phyloP scores from a whole-genome alignment of 1,140 invertebrate genomes.

The Trigoniulus corallinus region DNA sequence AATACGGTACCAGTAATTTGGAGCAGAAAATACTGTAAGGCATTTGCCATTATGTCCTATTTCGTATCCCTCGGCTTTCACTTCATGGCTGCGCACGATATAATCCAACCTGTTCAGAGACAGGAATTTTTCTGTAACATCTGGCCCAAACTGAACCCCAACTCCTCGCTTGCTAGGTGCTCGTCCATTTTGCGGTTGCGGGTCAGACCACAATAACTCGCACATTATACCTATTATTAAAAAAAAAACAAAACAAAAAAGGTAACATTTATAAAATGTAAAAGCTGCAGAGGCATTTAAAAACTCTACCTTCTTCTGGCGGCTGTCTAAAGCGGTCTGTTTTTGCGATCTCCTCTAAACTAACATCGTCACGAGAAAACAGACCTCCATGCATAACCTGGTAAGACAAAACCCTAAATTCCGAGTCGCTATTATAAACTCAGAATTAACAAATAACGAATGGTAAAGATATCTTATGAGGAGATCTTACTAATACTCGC shows the following conservation, averaged over 20 bases:
- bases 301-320: conserved; percentile 88
- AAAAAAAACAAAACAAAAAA: background rate
- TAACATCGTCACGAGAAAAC: conserved; percentile 76
- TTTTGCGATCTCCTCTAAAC: conserved; percentile 71
- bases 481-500: conserved; percentile 55
- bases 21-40: conserved; percentile 93
- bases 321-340: conserved; percentile 87
- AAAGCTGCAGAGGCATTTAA: background rate
- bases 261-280: background rate
- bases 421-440: background rate
- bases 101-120: conserved; percentile 76
- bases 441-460: background rate
- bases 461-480: background rate
- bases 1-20: conserved; percentile 82
- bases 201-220: conserved; percentile 96
- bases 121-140: conserved; percentile 80
- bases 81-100: conserved; percentile 91
- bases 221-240: conserved; percentile 78
- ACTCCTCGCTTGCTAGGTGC: conserved; percentile 91
- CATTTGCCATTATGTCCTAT: conserved; percentile 83
- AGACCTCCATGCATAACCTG: conserved; percentile 87
- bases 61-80: conserved; percentile 93
- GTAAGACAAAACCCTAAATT: conserved; percentile 10
- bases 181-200: conserved; percentile 67
- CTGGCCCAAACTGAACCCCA: conserved; percentile 95